phyloP scores from a whole-genome alignment of 2,113 vertebrate species.

The Phalacrocorax brasilianus region DNA sequence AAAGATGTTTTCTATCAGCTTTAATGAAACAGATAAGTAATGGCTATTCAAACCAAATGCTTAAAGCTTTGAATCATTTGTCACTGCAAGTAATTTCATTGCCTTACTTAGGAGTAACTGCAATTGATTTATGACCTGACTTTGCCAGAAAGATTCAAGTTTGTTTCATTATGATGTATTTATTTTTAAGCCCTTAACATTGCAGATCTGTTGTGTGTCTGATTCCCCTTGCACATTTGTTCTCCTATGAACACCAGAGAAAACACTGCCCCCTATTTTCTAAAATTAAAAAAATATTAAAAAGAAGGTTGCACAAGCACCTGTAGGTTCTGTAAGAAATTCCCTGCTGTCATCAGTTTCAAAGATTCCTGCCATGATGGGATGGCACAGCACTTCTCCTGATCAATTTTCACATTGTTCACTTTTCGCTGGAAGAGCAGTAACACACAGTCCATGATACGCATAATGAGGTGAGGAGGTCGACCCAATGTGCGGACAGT shows the following conservation, averaged over 20 bases:
- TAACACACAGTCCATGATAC: conserved; percentile 97
- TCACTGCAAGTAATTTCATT: neutral
- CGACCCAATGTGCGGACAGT: conserved; percentile 91
- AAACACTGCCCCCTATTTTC: neutral
- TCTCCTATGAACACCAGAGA: neutral
- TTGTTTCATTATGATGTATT: neutral
- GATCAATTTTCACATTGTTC: conserved; percentile 83
- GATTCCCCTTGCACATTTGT: neutral
- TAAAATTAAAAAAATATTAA: neutral
- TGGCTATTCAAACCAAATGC: neutral
- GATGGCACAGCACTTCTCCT: conserved; percentile 80
- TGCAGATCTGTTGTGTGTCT: neutral
- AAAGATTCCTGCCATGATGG: conserved; percentile 96
- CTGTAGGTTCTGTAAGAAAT: conserved; percentile 93
- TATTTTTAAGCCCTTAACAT: neutral
- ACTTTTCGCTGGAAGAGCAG: conserved; percentile 90
- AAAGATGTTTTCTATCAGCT: neutral
- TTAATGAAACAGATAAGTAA: neutral
- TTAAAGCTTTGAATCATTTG: neutral
- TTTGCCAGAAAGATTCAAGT: neutral
- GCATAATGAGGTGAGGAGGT: conserved; percentile 96
- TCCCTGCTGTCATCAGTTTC: conserved; percentile 95
- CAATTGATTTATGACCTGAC: neutral
- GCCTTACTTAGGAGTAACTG: neutral
- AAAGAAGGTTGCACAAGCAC: conserved; percentile 50